Evolutionary conservation across 2,797 vertebrate species (phyloP).

Genomic region (Buceros bicornis): DNA sequence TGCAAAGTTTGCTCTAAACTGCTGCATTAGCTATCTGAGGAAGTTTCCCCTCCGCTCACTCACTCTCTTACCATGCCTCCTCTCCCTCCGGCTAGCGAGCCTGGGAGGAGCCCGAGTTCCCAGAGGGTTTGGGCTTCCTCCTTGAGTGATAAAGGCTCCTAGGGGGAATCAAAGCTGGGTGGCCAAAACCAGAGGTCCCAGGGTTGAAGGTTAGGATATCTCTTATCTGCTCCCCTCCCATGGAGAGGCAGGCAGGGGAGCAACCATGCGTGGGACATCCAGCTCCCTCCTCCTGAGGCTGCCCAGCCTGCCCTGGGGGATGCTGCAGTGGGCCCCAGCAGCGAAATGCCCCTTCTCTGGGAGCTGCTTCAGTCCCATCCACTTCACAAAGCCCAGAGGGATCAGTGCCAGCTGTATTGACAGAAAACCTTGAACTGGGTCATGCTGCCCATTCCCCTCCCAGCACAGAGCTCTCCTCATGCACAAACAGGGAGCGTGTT

Average conservation of each 20-base stretch:
- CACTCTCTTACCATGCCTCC: background rate
- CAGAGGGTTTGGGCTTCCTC: constrained; percentile 14
- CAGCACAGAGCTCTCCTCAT: background rate
- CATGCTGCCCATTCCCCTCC: background rate
- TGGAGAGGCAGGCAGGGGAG: background rate
- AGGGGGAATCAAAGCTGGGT: background rate
- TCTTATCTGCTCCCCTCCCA: background rate
- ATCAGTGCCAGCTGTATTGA: background rate
- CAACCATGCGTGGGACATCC: accelerated
- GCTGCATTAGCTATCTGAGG: background rate
- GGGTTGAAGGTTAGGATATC: background rate
- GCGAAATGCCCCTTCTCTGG: background rate
- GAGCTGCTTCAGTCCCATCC: background rate
- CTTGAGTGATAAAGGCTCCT: background rate
- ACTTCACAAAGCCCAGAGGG: background rate
- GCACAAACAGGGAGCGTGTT: background rate
- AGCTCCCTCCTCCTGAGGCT: background rate
- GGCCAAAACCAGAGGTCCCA: background rate
- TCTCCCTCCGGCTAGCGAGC: background rate
- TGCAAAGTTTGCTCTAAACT: constrained; percentile 17
- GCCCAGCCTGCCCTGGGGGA: background rate
- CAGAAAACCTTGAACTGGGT: background rate
- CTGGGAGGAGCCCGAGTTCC: background rate
- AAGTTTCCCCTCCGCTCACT: background rate
- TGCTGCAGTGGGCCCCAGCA: background rate